Percentiles rank a stretch among this genome's conserved stretches.
Evolutionary conservation across 1,140 invertebrate species (phyloP).

Genomic region (Protaetia brevitarsis): DNA sequence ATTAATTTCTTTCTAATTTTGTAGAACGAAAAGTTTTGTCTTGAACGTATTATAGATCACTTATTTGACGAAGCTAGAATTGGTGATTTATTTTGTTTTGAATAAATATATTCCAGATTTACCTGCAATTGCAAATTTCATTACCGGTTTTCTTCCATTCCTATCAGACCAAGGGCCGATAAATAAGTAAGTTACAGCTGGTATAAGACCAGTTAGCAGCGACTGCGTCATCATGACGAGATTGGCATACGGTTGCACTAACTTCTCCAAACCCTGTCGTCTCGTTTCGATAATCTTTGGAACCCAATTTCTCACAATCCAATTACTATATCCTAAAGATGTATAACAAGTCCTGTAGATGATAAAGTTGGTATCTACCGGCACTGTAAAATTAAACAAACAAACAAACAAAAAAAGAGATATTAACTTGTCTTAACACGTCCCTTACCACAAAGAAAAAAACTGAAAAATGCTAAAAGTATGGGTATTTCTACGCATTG

Average conservation of each 20-base stretch:
- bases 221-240: constrained; percentile 57
- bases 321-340: constrained; percentile 50
- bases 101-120: background rate
- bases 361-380: constrained; percentile 49
- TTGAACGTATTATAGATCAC: too few species aligned
- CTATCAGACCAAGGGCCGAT: constrained; percentile 70
- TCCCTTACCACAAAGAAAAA: too few species aligned
- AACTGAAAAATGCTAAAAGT: too few species aligned
- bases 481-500: too few species aligned
- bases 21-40: too few species aligned
- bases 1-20: too few species aligned
- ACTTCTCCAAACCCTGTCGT: constrained; percentile 55
- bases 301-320: constrained; percentile 51
- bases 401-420: too few species aligned
- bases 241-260: constrained; percentile 60
- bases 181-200: constrained; percentile 61
- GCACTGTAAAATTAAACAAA: background rate
- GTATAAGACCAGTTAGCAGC: constrained; percentile 59
- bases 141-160: constrained; percentile 64
- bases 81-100: background rate
- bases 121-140: constrained; percentile 56
- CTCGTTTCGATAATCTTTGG: constrained; percentile 50
- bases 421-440: too few species aligned
- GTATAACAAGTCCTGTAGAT: constrained; percentile 53
- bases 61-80: background rate